phyloP scores from a whole-genome alignment of 2,113 vertebrate species.

The Callaeas wilsoni region DNA sequence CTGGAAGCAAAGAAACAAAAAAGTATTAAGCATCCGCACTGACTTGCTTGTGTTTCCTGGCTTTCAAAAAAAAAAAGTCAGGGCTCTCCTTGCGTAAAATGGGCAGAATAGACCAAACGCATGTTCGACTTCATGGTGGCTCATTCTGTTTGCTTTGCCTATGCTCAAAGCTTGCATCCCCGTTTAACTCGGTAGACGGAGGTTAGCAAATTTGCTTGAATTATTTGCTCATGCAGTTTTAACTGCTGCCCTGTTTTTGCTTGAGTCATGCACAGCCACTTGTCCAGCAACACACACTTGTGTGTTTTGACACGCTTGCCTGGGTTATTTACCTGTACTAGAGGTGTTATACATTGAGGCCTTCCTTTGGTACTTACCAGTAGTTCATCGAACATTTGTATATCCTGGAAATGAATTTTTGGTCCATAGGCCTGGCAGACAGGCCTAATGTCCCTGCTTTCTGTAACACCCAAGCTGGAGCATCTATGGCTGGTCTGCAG shows the following conservation, averaged over 20 bases:
- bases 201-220: background rate
- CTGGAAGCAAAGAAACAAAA: background rate
- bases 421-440: background rate
- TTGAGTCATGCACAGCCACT: background rate
- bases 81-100: background rate
- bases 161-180: background rate
- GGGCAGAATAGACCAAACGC: background rate
- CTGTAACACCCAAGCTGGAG: background rate
- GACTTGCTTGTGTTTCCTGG: background rate
- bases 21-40: accelerated
- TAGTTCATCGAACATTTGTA: background rate
- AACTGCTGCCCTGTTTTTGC: background rate
- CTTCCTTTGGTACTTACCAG: background rate
- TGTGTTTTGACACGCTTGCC: background rate
- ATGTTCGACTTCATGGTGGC: accelerated
- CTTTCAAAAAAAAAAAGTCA: background rate
- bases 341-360: background rate
- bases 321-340: background rate
- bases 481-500: background rate
- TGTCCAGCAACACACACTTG: background rate
- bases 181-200: accelerated
- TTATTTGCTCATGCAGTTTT: background rate
- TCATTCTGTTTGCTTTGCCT: background rate
- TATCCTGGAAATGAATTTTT: background rate
- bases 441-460: background rate